These are phyloP conservation scores for Cantharis rufa DNA, from an alignment of 2,888 invertebrate species.

Conservation along the genomic window DNA sequence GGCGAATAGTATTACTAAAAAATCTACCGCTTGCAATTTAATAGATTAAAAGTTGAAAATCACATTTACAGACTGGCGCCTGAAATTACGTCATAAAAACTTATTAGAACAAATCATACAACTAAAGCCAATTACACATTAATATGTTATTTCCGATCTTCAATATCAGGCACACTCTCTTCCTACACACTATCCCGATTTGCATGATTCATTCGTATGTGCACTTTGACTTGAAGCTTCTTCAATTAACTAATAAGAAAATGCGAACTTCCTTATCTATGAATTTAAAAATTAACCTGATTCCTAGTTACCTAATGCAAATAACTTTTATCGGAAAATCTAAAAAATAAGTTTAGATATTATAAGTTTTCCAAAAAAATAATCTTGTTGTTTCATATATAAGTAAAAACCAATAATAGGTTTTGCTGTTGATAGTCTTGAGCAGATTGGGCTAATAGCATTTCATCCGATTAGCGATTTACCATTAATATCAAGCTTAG, in stretches of 20 bases:
- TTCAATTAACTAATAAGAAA: slow-evolving; percentile 17
- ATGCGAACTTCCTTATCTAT: slow-evolving; percentile 20
- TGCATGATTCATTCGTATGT: slow-evolving; percentile 32
- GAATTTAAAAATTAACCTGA: neutral
- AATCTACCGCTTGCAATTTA: neutral
- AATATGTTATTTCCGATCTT: slow-evolving; percentile 43
- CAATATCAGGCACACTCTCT: slow-evolving; percentile 32
- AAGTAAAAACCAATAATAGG: neutral
- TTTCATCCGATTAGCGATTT: neutral
- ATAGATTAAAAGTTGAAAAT: neutral
- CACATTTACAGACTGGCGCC: slow-evolving; percentile 36
- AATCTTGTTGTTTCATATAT: neutral
- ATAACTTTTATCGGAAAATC: neutral
- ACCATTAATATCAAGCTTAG: neutral
- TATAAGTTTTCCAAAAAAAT: neutral
- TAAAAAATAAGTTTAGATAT: neutral
- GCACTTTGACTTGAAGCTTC: slow-evolving; percentile 23
- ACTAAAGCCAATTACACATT: slow-evolving; percentile 43
- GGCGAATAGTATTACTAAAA: neutral
- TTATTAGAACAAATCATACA: slow-evolving; percentile 40
- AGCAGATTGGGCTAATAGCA: slow-evolving; percentile 1
- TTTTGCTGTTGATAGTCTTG: neutral
- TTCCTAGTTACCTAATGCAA: neutral
- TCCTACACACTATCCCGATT: slow-evolving; percentile 33
- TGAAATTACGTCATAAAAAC: slow-evolving; percentile 39